Percentiles rank a stretch among this genome's conserved stretches.
These are phyloP conservation scores for Drosophila auraria DNA, from an alignment of 1,140 invertebrate genomes.

Conservation along the genomic window DNA sequence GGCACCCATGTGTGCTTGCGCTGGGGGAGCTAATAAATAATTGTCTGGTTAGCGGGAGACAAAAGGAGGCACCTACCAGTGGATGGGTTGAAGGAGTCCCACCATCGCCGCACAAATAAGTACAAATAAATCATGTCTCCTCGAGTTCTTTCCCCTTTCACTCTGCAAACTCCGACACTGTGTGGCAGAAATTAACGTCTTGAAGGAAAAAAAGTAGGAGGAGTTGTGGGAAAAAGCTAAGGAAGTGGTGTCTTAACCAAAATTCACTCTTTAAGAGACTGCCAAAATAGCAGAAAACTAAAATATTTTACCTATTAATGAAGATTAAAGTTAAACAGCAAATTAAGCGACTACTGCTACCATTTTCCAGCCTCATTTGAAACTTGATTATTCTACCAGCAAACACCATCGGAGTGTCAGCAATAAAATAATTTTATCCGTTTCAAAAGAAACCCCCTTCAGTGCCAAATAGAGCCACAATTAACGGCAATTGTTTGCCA, in stretches of 20 bases:
- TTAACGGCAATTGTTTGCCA: conserved; percentile 59
- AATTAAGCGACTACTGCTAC: background rate
- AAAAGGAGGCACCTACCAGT: conserved; percentile 59
- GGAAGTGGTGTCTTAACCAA: background rate
- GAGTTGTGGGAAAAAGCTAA: conserved; percentile 4
- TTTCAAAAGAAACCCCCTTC: conserved; percentile 16
- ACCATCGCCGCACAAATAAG: conserved; percentile 67
- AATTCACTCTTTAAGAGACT: background rate
- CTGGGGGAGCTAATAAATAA: conserved; percentile 75
- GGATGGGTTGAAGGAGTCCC: conserved; percentile 59
- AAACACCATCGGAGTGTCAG: conserved; percentile 36
- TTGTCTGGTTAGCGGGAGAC: conserved; percentile 75
- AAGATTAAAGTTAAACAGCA: background rate
- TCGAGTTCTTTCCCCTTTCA: background rate
- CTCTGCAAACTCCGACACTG: conserved; percentile 37
- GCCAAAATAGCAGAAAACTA: background rate
- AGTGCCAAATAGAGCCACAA: conserved; percentile 42
- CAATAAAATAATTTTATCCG: conserved; percentile 30
- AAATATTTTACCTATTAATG: background rate
- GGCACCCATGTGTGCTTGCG: conserved; percentile 27
- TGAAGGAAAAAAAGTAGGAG: background rate
- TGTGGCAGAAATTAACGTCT: conserved; percentile 63
- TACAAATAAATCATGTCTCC: conserved; percentile 68
- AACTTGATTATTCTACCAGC: conserved; percentile 58
- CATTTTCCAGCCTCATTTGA: conserved; percentile 49